These are phyloP conservation scores for Alexandromys fortis DNA, from an alignment of 2,113 vertebrate species.

Conservation along the genomic window DNA sequence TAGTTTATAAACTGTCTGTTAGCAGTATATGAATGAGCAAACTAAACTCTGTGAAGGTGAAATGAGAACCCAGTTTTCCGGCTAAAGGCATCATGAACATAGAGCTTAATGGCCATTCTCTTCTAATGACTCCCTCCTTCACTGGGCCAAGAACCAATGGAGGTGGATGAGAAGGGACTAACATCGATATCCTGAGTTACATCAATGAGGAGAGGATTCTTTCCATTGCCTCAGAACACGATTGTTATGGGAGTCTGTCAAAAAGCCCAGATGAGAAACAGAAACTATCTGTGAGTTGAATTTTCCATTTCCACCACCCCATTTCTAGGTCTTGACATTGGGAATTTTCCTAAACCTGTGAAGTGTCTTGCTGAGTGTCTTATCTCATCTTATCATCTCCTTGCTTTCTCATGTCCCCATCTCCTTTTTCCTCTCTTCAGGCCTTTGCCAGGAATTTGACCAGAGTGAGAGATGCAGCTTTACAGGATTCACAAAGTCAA, in stretches of 20 bases:
- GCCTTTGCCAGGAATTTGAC: too few relatives aligned
- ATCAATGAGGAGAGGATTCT: too few relatives aligned
- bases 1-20: not conserved
- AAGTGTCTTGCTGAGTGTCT: not conserved
- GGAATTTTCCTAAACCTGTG: not conserved
- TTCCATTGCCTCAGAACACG: not conserved
- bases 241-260: not conserved
- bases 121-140: not conserved
- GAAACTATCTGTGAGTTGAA: not conserved
- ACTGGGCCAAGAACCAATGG: not conserved
- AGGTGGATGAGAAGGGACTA: not conserved
- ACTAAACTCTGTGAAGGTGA: not conserved
- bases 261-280: too few relatives aligned
- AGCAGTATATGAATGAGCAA: not conserved
- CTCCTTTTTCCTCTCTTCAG: not conserved
- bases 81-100: too few relatives aligned
- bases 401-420: not conserved
- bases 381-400: not conserved
- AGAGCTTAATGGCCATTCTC: not conserved
- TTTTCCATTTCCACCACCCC: not conserved
- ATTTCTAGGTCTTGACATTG: not conserved
- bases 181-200: too few relatives aligned
- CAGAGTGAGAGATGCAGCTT: not conserved
- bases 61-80: not conserved
- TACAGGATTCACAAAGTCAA: not conserved